Conservation (phyloP, 2,888 invertebrate species). For the Hermodice carunculata region DNA sequence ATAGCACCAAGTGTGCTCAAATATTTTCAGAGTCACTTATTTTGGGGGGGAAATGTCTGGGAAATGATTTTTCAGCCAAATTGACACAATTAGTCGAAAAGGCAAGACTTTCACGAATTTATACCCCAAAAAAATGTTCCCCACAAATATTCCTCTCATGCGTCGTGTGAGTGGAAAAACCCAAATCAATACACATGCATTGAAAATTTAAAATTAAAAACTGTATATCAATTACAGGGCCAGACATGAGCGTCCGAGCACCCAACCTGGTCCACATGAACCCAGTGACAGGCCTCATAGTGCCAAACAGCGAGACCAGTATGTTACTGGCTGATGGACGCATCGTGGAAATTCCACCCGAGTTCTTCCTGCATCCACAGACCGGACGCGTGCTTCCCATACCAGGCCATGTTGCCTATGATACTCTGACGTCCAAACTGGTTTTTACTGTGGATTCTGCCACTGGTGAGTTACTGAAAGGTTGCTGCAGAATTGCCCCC, state of each 20-base stretch:
- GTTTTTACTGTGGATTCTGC: slow-evolving; percentile 62
- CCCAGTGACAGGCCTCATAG: slow-evolving; percentile 57
- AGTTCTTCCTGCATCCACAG: slow-evolving; percentile 62
- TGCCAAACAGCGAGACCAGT: slow-evolving; percentile 50
- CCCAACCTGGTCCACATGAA: slow-evolving; percentile 48
- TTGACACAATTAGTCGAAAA: too few species aligned
- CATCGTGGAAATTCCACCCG: slow-evolving; percentile 45
- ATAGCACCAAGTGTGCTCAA: too few species aligned
- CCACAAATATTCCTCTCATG: too few species aligned
- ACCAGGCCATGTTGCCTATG: slow-evolving; percentile 60
- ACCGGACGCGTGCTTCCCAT: slow-evolving; percentile 64
- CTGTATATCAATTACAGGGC: slow-evolving; percentile 41
- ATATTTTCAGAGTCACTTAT: too few species aligned
- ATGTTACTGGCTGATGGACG: slow-evolving; percentile 52
- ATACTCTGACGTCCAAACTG: slow-evolving; percentile 57
- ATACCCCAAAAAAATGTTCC: too few species aligned
- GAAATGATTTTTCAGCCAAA: too few species aligned
- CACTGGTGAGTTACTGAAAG: slow-evolving; percentile 52
- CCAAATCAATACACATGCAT: too few species aligned
- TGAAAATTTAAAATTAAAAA: too few species aligned
- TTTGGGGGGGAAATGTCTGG: too few species aligned
- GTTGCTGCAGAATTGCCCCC: background rate
- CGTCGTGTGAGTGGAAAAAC: too few species aligned
- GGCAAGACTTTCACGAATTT: too few species aligned
- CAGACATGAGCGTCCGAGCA: slow-evolving; percentile 43